Conservation (phyloP, 2,888 invertebrate species). For the Rhimphoctona megacephalus region DNA sequence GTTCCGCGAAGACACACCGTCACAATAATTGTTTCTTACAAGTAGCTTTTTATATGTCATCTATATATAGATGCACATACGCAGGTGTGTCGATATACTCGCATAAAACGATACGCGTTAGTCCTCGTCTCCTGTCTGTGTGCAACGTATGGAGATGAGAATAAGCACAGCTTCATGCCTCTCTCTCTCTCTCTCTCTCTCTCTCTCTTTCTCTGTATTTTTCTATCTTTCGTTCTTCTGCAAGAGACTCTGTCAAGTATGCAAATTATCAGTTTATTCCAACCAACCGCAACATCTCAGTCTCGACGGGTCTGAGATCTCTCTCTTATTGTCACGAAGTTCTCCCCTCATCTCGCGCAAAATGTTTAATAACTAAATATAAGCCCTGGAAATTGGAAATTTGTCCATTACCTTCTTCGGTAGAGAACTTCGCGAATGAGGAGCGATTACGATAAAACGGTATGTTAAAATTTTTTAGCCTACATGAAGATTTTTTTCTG, state of each 20-base stretch:
- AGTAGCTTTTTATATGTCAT: constrained; percentile 55
- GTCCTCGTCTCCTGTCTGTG: constrained; percentile 35
- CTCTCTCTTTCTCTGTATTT: constrained; percentile 26
- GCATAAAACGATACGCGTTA: constrained; percentile 26
- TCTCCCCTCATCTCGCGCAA: neutral
- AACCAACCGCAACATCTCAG: constrained; percentile 50
- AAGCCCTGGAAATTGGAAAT: neutral
- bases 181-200: neutral
- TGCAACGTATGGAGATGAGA: constrained; percentile 40
- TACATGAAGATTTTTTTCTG: neutral
- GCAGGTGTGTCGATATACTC: constrained; percentile 54
- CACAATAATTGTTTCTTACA: constrained; percentile 71
- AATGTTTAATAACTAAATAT: constrained; percentile 16
- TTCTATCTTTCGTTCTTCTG: constrained; percentile 16
- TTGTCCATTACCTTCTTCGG: neutral
- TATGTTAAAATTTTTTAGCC: neutral
- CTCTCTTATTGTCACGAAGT: constrained; percentile 32
- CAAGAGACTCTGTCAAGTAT: constrained; percentile 65
- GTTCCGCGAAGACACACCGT: constrained; percentile 65
- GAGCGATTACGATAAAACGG: too few relatives aligned
- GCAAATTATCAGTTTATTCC: constrained; percentile 68
- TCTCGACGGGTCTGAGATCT: constrained; percentile 21
- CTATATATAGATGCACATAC: constrained; percentile 32
- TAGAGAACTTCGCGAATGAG: neutral
- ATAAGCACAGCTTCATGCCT: constrained; percentile 33